Evolutionary conservation across 2,113 vertebrate genomes (phyloP), one percentile per base, ranked within the genome.

Genomic region (Lycaon pictus): DNA sequence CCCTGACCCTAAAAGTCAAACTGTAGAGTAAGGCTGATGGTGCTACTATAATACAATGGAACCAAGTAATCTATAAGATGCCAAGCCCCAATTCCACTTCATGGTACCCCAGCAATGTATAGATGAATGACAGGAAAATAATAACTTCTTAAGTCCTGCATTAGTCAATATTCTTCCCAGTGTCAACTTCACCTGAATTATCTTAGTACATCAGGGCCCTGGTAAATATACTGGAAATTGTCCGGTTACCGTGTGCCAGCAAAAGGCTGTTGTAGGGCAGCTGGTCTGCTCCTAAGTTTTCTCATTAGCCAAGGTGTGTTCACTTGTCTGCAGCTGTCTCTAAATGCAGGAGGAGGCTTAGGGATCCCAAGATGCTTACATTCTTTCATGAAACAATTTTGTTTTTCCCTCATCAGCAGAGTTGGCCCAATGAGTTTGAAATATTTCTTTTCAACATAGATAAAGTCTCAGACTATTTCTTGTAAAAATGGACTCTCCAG

Each of bases 361-460:
- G 65, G 19, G 51, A 65, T 48, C 72, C 60, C 89, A 32, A 74
- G 51, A 79, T 56, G 22, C 86, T 95, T 55, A 81, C 12, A 22
- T 92, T 91, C 79, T 86, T 58, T 88, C 77, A 62, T 20, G 62
- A 72, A 91, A 92, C 81, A 89, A 97, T 94, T 91, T 91, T 1
- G 0, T 43, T 93, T 63, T 85, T 83, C 82, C 48, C 11, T 79
- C 48, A 82, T 71, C 84, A 77, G 63, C 11, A 43, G 82, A 80
- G 35, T 43, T 56, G 7, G 56, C 58, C 37, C n/a, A 48, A 0
- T 84, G 90, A 85, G 62, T 93, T 98, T 96, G 92, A 93, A 98
- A 87, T 82, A 81, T 76, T 95, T 96, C 93, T 93, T 97, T 96
- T 93, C 69, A 97, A 96, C 74, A 86, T 88, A 71, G 20, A 84